These are phyloP conservation scores for Schizopygopsis malacanthus DNA, from an alignment of 2,797 vertebrate genomes.

Conservation along the genomic window DNA sequence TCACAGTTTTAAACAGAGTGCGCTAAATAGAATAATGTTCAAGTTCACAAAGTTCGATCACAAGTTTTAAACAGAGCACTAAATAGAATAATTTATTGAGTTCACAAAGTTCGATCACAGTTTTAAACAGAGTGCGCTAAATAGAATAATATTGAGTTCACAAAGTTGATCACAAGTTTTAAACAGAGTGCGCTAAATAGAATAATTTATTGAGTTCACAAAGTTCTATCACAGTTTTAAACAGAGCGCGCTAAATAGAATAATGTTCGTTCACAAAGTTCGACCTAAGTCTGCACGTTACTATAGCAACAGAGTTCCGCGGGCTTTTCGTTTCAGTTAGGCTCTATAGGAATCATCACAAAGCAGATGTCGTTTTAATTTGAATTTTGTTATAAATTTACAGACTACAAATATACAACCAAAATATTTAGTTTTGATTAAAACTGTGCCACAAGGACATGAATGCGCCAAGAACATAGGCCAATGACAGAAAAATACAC, in stretches of 20 bases:
- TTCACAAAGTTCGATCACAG: background rate
- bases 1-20: background rate
- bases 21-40: too few relatives aligned
- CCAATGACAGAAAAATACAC: background rate
- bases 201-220: too few relatives aligned
- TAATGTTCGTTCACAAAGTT: too few relatives aligned
- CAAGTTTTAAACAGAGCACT: too few relatives aligned
- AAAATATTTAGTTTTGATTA: background rate
- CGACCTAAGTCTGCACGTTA: background rate
- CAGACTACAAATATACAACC: background rate
- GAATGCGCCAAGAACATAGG: background rate
- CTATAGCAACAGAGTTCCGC: background rate
- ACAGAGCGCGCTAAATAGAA: background rate
- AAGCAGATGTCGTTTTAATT: background rate
- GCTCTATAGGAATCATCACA: background rate
- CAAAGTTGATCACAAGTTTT: background rate
- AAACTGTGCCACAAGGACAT: background rate
- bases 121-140: background rate
- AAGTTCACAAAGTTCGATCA: too few relatives aligned
- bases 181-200: too few relatives aligned
- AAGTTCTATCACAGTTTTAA: too few relatives aligned
- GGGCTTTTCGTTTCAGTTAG: too few relatives aligned
- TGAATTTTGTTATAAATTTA: background rate
- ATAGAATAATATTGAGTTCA: background rate
- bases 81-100: background rate